Percentiles rank a stretch among this genome's conserved stretches.
Conservation (phyloP, 2,888 invertebrate species). For the Lithophane semibrunnea region DNA sequence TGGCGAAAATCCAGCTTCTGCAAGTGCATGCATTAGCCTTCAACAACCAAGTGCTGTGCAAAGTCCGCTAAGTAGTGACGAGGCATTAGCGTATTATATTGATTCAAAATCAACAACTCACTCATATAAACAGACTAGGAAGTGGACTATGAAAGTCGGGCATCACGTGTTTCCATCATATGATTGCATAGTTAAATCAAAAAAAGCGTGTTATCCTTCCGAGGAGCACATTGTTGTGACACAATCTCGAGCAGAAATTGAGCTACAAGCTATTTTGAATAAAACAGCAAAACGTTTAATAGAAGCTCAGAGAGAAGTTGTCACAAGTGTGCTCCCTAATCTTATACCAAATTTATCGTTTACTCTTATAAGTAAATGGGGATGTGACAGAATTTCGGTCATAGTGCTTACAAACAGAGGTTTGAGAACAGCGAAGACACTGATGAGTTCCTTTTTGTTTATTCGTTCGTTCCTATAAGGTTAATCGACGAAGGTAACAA, state of each 20-base stretch:
- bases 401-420: constrained; percentile 22
- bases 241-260: no score
- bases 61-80: constrained; percentile 1
- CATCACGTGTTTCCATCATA: constrained; percentile 14
- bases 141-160: constrained; percentile 1
- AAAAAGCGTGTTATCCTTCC: no score
- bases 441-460: constrained; percentile 17
- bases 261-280: no score
- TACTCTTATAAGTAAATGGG: constrained; percentile 1
- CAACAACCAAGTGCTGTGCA: constrained; percentile 3
- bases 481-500: constrained; percentile 9
- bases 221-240: no score
- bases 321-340: neutral
- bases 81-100: neutral
- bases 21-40: neutral
- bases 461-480: constrained; percentile 15
- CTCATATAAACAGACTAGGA: constrained; percentile 1
- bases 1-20: neutral
- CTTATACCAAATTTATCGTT: neutral
- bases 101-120: no score
- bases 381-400: neutral
- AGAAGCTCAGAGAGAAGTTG: no score
- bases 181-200: no score
- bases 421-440: constrained; percentile 14
- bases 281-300: no score